phyloP scores from a whole-genome alignment of 2,797 vertebrate species.

The Urosaurus nigricauda region DNA sequence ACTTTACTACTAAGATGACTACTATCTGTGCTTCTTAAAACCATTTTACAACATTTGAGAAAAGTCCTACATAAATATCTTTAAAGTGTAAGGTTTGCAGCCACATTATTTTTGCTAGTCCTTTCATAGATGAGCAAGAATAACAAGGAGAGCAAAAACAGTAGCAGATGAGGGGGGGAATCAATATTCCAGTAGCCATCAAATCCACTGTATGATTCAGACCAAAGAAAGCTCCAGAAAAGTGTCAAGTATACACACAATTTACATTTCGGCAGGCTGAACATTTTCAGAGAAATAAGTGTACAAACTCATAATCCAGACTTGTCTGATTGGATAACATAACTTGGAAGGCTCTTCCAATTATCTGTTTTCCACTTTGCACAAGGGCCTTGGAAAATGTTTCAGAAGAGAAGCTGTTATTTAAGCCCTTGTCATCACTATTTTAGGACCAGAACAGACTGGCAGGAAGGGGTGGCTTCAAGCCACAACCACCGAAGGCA shows the following conservation, averaged over 20 bases:
- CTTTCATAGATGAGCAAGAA: background rate
- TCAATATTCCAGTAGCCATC: background rate
- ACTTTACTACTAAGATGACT: background rate
- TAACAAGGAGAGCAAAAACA: background rate
- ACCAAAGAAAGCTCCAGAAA: background rate
- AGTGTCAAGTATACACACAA: background rate
- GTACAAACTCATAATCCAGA: too few relatives aligned
- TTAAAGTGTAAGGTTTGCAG: background rate
- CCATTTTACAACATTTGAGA: background rate
- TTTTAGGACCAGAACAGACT: too few relatives aligned
- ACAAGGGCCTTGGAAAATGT: too few relatives aligned
- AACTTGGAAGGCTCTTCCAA: too few relatives aligned
- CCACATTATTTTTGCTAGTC: background rate
- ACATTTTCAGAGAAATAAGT: background rate
- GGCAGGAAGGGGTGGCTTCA: too few relatives aligned
- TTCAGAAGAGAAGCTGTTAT: too few relatives aligned
- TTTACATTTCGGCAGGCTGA: background rate
- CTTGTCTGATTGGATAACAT: too few relatives aligned
- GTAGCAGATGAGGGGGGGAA: too few relatives aligned
- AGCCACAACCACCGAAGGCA: too few relatives aligned
- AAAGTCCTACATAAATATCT: too few relatives aligned
- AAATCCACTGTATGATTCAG: background rate
- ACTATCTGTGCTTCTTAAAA: background rate
- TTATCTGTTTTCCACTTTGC: too few relatives aligned
- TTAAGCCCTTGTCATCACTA: too few relatives aligned